Base-by-base conservation (phyloP, 2,888 invertebrate genomes). In the Teleiodes luculella region DNA sequence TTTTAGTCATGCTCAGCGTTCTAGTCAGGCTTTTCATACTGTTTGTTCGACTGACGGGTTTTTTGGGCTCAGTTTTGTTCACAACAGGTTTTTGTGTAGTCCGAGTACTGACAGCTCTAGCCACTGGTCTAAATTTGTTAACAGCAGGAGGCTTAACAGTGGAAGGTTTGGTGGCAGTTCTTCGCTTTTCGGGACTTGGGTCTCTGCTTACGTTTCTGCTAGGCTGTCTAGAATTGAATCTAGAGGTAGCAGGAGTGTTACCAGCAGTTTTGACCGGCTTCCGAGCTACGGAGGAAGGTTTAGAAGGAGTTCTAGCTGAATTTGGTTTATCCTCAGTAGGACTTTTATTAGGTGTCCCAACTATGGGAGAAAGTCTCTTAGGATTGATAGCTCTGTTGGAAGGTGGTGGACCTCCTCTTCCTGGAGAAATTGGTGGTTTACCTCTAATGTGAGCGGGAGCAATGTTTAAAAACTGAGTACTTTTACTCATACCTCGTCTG, bases 321-420 rank as follows among this genome's bases (percentile, higher is more conserved):
- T 67, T 67, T 45, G 83, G 76, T 62, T 87, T 88, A 52, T 84
- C 82, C 58, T 85, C 87, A 31, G 69, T 64, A n/a, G 88, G 89
- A 66, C 84, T 90, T 74, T 90, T 90, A 55, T 78, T 90, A 30
- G 90, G 90, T 7, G 90, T 90, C 1, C 90, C 88, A 37, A 88
- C 89, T 28, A 90, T 90, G 3, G 90, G 90, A 8, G 90, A 90
- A 1, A 90, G 68, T 47, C 90, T 73, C 75, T 90, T 90, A 10
- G 89, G 66, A 54, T 86, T 90, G 2, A 90, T 83, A 14, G 77
- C 63, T 64, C 75, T 86, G 45, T 90, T 88, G 0, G 87, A 81
- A 37, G 90, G 90, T 0, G 90, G 90, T 13, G 90, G 90, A 0
- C 90, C 90, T 53, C 69, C 77, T 70, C 78, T 83, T 1, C 85